Base-by-base conservation (phyloP, 2,113 vertebrate genomes). In the Bucco capensis region DNA sequence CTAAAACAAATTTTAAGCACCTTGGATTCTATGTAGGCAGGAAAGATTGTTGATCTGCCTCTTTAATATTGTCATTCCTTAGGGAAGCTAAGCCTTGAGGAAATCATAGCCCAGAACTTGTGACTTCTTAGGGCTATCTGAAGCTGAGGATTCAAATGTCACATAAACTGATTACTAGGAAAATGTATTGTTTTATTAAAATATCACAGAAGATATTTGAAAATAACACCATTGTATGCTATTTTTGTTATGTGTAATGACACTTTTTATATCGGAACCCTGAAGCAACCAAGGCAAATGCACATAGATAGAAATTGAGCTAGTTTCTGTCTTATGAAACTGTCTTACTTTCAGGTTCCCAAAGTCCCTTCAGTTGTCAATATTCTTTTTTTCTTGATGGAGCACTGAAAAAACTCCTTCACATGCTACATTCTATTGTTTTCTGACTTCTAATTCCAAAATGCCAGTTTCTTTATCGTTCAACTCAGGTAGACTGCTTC, bases 401-500 rank as follows among this genome's bases (percentile, higher is more conserved):
- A n/a, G n/a, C n/a, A n/a, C n/a, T 27, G 8, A 65, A 82, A 92
- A 89, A 84, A 4, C 42, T 84, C 46, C 42, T 74, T 69, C 38
- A 54, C 12, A 42, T 60, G 46, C 7, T 53, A 19, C n/a, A 66
- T 33, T 51, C 33, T 57, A 12, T 37, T 56, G 2, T 70, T 92
- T 84, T 83, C 33, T 77, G 58, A 82, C 40, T 67, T 84, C 51
- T 87, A 17, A n/a, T 57, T 71, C 12, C 38, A 73, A 42, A 88
- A 49, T 89, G 61, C 46, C 1, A 2, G 11, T 89, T 82, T 21
- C 27, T 67, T 78, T 90, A 72, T 73, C 19, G 30, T 73, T 82
- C 67, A 40, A 6, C 35, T 84, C 83, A 94, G 86, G 50, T 95
- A 94, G 44, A 40, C 67, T 58, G 30, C 46, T 89, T 94, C 86